Base-by-base conservation (phyloP, 2,113 vertebrate genomes). In the Proteles cristata region DNA sequence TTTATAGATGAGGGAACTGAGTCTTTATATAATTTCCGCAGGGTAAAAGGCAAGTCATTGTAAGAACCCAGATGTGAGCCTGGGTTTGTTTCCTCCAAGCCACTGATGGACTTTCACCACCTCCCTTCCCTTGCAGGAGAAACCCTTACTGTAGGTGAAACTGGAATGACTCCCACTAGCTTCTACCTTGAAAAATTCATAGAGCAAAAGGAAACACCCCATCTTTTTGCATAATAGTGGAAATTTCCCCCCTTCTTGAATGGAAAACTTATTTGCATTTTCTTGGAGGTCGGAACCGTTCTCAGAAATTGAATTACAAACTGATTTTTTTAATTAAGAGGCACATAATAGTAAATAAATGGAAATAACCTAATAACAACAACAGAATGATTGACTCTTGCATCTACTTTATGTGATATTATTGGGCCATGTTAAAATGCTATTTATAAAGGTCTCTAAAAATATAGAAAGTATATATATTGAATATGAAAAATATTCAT, bases 401-500 rank as follows among this genome's bases (percentile, higher is more conserved):
- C 50, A 58, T 86, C 73, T 90, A 25, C 45, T 66, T 94, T 33
- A 33, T 82, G 6, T 55, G 28, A 39, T 90, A 77, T 90, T 88
- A 55, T 28, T 73, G 63, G 69, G 11, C 55, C 45, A 58, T 63
- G 61, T 76, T 4, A 69, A 93, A 90, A 85, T 90, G 19, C 23
- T 93, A 35, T 43, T 93, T 87, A 68, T 80, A 11, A 83, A 90
- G 35, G 66, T 77, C 90, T 94, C 33, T 90, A 88, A 93, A 58
- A 82, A 19, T 74, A 77, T 53, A 21, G 31, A 45, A 96, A 92
- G 25, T 65, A 26, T 9, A 7, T 89, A n/a, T 82, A 31, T 92
- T 96, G n/a, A 58, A 92, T 82, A 66, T 74, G 23, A 82, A 76
- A 87, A 92, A 66, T 7, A 7, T 89, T 76, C 14, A 69, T 58